Conservation (phyloP, 2,888 invertebrate species). For the Melipona beecheii region DNA sequence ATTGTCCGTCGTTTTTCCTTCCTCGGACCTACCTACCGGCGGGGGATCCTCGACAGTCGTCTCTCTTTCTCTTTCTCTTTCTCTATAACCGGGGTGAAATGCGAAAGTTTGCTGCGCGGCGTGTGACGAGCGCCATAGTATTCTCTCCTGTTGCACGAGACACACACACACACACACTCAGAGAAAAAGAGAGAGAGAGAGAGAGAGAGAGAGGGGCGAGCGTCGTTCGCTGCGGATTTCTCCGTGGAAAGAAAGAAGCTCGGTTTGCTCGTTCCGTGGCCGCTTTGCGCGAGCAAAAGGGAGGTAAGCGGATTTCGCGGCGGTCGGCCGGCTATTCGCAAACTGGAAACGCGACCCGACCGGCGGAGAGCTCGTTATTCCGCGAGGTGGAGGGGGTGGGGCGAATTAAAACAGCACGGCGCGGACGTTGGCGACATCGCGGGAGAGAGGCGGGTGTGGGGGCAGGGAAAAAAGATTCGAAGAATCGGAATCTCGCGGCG, state of each 20-base stretch:
- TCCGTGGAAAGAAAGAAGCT: constrained; percentile 55
- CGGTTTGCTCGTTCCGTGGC: constrained; percentile 53
- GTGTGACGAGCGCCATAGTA: constrained; percentile 30
- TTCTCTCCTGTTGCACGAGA: constrained; percentile 45
- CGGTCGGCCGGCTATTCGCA: constrained; percentile 36
- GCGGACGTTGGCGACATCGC: background rate
- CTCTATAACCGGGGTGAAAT: constrained; percentile 31
- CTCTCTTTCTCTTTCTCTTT: too few species aligned
- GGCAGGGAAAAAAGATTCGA: constrained; percentile 10
- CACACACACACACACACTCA: background rate
- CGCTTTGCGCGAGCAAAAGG: constrained; percentile 51
- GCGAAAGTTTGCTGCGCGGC: constrained; percentile 46
- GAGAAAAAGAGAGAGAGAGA: too few species aligned
- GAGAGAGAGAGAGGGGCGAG: background rate
- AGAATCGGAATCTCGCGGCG: constrained; percentile 35
- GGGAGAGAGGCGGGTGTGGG: too few species aligned
- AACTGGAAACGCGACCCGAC: constrained; percentile 33
- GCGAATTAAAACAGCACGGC: constrained; percentile 46
- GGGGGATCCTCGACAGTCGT: constrained; percentile 27
- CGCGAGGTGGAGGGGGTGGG: background rate
- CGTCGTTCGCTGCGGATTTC: constrained; percentile 41
- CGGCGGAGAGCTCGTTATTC: constrained; percentile 30
- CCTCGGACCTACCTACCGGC: constrained; percentile 19
- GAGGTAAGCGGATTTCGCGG: constrained; percentile 65
- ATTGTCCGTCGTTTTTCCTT: constrained; percentile 44